phyloP scores from a whole-genome alignment of 2,113 vertebrate genomes.

The Gymnorhina tibicen region DNA sequence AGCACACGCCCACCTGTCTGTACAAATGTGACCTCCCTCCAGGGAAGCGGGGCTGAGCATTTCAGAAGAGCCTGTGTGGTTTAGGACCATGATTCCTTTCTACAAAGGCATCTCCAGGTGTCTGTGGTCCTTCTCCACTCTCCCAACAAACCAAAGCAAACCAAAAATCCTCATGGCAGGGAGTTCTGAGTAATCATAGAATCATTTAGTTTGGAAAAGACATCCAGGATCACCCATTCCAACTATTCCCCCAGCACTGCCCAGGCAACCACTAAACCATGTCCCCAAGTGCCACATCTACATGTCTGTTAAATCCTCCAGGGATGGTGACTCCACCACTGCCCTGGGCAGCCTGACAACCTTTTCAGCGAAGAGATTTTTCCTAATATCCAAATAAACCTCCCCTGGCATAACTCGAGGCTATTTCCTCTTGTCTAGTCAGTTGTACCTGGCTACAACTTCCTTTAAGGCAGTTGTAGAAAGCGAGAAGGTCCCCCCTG shows the following conservation, averaged over 20 bases:
- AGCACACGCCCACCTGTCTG: background rate
- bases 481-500: accelerated
- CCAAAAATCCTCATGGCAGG: background rate
- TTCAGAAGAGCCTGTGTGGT: background rate
- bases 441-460: background rate
- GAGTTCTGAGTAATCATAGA: background rate
- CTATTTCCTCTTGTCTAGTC: background rate
- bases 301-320: background rate
- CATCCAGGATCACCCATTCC: background rate
- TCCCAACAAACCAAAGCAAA: background rate
- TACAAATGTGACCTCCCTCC: accelerated
- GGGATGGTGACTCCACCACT: background rate
- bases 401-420: background rate
- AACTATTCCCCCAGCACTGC: background rate
- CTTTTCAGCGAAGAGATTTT: background rate
- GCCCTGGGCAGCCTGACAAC: background rate
- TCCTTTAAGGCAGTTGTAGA: background rate
- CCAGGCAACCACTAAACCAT: background rate
- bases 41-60: background rate
- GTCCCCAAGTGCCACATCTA: background rate
- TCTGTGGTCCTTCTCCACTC: background rate
- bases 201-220: background rate
- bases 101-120: background rate
- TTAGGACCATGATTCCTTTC: background rate
- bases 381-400: background rate